Evolutionary conservation across 2,797 vertebrate species (phyloP).

Genomic region (Arctocebus calabarensis): DNA sequence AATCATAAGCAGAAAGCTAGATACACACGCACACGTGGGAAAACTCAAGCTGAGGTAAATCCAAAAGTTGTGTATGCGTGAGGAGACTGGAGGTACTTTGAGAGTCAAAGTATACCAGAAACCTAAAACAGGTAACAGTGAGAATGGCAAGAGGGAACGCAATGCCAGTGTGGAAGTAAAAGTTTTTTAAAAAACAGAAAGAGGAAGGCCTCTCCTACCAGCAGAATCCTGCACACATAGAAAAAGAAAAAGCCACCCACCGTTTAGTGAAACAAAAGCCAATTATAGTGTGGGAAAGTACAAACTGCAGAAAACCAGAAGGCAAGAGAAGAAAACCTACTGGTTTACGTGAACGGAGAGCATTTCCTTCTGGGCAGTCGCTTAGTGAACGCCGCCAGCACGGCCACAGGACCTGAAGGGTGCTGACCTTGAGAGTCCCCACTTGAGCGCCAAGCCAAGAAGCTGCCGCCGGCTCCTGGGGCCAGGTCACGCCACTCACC

Average conservation of each 20-base stretch:
- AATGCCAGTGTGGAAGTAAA: slow-evolving; percentile 89
- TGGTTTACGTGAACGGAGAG: slow-evolving; percentile 80
- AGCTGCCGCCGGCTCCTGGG: slow-evolving; percentile 96
- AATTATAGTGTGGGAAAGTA: slow-evolving; percentile 86
- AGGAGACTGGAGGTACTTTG: slow-evolving; percentile 75
- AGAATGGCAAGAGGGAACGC: slow-evolving; percentile 81
- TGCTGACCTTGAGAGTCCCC: slow-evolving; percentile 94
- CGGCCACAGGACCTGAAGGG: slow-evolving; percentile 96
- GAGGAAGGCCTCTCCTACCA: slow-evolving; percentile 88
- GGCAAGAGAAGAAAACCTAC: slow-evolving; percentile 84
- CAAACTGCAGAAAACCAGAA: slow-evolving; percentile 87
- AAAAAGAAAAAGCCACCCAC: slow-evolving; percentile 83
- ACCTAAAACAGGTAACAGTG: slow-evolving; percentile 59
- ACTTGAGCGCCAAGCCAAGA: slow-evolving; percentile 95
- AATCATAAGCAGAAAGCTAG: slow-evolving; percentile 77
- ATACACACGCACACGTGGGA: slow-evolving; percentile 72
- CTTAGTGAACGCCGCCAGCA: slow-evolving; percentile 98
- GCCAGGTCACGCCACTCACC: slow-evolving; percentile 96
- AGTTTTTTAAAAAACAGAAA: slow-evolving; percentile 79
- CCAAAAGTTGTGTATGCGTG: slow-evolving; percentile 72
- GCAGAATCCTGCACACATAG: slow-evolving; percentile 85
- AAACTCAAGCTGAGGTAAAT: slow-evolving; percentile 79
- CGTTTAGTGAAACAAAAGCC: slow-evolving; percentile 83
- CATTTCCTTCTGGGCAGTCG: slow-evolving; percentile 86
- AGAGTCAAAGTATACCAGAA: slow-evolving; percentile 78